Evolutionary conservation across 2,797 vertebrate genomes (phyloP), one percentile per base, ranked within the genome.

Genomic region (Serranus cabrilla): DNA sequence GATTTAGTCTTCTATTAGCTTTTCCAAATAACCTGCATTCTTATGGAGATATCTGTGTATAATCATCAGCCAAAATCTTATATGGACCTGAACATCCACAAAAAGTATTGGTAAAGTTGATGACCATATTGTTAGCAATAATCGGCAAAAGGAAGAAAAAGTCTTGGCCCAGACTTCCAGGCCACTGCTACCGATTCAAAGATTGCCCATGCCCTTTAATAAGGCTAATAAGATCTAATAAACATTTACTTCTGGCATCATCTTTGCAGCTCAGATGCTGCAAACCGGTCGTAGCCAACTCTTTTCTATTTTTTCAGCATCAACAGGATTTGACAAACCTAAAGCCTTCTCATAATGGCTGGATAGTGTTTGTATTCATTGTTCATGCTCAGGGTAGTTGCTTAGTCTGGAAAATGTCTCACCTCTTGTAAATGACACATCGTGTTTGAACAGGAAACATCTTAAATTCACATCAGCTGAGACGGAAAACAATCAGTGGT

Each of bases 351-450:
- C 34, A 56, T 68, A 49, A 76, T 68, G 61, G 50, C 60, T 23
- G 5, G 60, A 74, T 74, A 62, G 68, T 71, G 77, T 82, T 85
- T 86, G 81, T 76, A 12, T 85, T 86, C 72, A 17, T 63, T 85
- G 66, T 54, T 60, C 79, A 57, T 71, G 65, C 75, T 82, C 74
- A 25, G 52, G 54, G 45, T 11, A 34, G 52, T 64, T 80, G 74
- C 76, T 82, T 71, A 79, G 81, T 81, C 66, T 82, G 69, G 52
- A 85, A 81, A 86, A 50, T 71, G 34, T 66, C 61, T 21, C 1
- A n/a, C 65, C 39, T 55, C 54, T 76, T 66, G 43, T 71, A 68
- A 80, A 67, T 51, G 71, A 76, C 65, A 47, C 39, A 37, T 2
- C 1, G n/a, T 81, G 67, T 85, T 80, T 85, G 23, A 80, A 52